Base-by-base conservation (phyloP, 2,797 vertebrate species). In the Helostoma temminkii region DNA sequence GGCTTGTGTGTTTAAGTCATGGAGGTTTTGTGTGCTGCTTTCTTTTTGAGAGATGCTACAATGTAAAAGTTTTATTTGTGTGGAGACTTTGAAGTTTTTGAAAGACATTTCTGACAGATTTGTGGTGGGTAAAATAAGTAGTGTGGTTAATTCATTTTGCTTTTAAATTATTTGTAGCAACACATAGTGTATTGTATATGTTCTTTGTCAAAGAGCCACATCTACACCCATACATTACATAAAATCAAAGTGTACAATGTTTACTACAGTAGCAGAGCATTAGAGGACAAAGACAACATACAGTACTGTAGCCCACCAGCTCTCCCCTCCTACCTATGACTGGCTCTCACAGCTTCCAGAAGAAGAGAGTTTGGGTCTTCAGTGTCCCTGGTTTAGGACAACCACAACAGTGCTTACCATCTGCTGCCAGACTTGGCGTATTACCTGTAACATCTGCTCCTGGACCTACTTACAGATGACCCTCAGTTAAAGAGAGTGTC, bases 361-460 rank as follows among this genome's bases (percentile, higher is more conserved):
- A 74, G 70, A 70, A 76, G 63, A 77, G 67, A 26, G 71, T 21
- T 24, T 22, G 50, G 42, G 10, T 49, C 64, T 53, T 71, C 25
- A 4, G 60, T 15, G 66, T 50, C 64, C 30, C 57, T 22, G 32
- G 9, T 50, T 26, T 2, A 16, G 32, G 74, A 65, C 79, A 76
- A 70, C 60, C 43, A 25, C n/a, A 5, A 68, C 74, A 48, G 75
- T 9, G 72, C 60, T 71, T 37, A 63, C 78, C 85, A 88, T 88
- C 87, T 83, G 84, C 78, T 75, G 53, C 74, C 81, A 76, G 69
- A 58, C 71, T 74, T 81, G 68, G 64, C 68, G 16, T 22, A 56
- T 80, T 81, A 84, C 79, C 80, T 79, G 68, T 21, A 87, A 84
- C 87, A 91, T 89, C 88, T 91, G 85, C 71, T 61, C 66, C 73